Evolutionary conservation across 2,888 invertebrate species (phyloP).

Genomic region (Drosophila histrio): DNA sequence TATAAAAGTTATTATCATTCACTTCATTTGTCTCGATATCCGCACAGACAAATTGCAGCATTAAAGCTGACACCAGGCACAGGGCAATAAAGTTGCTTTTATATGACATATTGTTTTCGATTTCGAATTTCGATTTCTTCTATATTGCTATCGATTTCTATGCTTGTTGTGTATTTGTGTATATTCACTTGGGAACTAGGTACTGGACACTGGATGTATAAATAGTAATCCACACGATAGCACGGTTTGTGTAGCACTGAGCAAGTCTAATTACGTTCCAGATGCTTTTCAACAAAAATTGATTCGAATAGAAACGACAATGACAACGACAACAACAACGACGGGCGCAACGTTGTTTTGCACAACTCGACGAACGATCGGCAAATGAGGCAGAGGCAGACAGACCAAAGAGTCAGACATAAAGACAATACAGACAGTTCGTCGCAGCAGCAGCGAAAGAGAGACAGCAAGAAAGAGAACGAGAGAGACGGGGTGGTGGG

Average conservation of each 20-base stretch:
- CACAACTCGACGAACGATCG: slow-evolving; percentile 66
- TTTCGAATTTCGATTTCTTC: no score
- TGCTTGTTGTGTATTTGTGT: slow-evolving; percentile 1
- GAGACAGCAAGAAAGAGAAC: neutral
- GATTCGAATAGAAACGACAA: slow-evolving; percentile 29
- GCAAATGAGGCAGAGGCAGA: slow-evolving; percentile 44
- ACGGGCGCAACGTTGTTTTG: slow-evolving; percentile 56
- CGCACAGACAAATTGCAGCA: slow-evolving; percentile 59
- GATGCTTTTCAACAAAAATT: slow-evolving; percentile 72
- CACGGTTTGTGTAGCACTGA: slow-evolving; percentile 66
- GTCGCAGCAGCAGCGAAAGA: neutral
- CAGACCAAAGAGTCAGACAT: slow-evolving; percentile 5
- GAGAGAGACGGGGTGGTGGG: neutral
- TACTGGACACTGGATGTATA: slow-evolving; percentile 1
- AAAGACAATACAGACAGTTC: slow-evolving; percentile 10
- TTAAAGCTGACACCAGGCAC: slow-evolving; percentile 61
- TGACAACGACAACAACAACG: slow-evolving; percentile 19
- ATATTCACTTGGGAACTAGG: neutral
- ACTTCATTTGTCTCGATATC: slow-evolving; percentile 80
- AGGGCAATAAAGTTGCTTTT: slow-evolving; percentile 46
- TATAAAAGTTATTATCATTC: slow-evolving; percentile 64
- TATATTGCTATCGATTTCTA: neutral
- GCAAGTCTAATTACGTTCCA: slow-evolving; percentile 59
- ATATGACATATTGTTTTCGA: slow-evolving; percentile 57
- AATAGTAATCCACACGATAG: slow-evolving; percentile 63